Percentiles rank a stretch among this genome's conserved stretches.
Evolutionary conservation across 1,140 invertebrate genomes (phyloP).

Genomic region (Lucilia cuprina): DNA sequence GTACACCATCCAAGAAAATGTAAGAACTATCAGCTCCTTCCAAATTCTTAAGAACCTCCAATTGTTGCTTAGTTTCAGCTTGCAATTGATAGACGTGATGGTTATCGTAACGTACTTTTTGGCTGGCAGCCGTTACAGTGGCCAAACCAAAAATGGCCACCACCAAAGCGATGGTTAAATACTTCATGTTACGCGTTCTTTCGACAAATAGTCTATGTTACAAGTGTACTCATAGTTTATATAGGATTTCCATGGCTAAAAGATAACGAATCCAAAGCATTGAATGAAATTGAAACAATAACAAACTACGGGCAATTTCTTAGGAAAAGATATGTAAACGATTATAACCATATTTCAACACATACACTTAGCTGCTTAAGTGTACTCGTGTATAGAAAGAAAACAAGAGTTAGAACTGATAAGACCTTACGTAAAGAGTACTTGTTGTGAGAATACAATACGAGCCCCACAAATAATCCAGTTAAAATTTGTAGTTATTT

Average conservation of each 20-base stretch:
- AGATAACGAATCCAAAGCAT: not conserved
- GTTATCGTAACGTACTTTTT: slow-evolving; percentile 53
- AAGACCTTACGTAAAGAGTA: not conserved
- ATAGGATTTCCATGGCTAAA: not conserved
- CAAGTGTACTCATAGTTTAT: not conserved
- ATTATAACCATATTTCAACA: not conserved
- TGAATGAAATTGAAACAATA: not conserved
- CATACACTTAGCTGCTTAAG: not conserved
- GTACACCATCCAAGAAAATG: slow-evolving; percentile 43
- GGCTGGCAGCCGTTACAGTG: not conserved
- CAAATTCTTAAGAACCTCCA: slow-evolving; percentile 47
- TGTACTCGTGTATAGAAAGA: too few species aligned
- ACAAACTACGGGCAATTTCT: not conserved
- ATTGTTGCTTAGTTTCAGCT: slow-evolving; percentile 52
- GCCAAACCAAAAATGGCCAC: slow-evolving; percentile 27
- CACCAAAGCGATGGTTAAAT: not conserved
- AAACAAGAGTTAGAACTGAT: not conserved
- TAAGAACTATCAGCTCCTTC: slow-evolving; percentile 41
- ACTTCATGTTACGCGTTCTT: slow-evolving; percentile 8
- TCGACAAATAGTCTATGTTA: slow-evolving; percentile 19
- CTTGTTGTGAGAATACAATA: not conserved
- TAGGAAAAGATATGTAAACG: too few species aligned
- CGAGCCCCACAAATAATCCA: not conserved
- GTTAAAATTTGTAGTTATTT: not conserved
- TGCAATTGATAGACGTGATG: slow-evolving; percentile 64